These are phyloP conservation scores for Lucinisca nassula DNA, from an alignment of 2,888 invertebrate species.

Conservation along the genomic window DNA sequence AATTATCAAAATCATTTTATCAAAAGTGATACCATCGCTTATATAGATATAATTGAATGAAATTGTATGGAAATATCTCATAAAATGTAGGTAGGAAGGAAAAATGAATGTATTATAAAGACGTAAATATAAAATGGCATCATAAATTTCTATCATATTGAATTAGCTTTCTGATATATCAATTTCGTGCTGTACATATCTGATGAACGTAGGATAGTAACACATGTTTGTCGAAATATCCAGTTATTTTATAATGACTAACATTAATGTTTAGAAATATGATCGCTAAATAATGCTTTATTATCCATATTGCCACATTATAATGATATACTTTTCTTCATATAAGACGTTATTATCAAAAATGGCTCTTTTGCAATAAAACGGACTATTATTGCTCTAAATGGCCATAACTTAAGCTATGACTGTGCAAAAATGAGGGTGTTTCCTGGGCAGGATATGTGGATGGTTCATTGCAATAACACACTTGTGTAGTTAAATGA, in stretches of 20 bases:
- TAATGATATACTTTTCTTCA: not conserved
- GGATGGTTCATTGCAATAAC: too few species aligned
- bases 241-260: not conserved
- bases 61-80: not conserved
- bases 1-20: slow-evolving; percentile 2
- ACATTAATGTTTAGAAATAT: not conserved
- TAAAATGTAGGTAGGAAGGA: slow-evolving; percentile 2
- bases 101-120: slow-evolving; percentile 10
- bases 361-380: not conserved
- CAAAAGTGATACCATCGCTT: not conserved
- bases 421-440: not conserved
- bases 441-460: too few species aligned
- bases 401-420: too few species aligned
- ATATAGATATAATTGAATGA: slow-evolving; percentile 9
- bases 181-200: slow-evolving; percentile 9
- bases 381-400: too few species aligned
- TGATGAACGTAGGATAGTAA: not conserved
- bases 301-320: slow-evolving; percentile 3
- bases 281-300: not conserved
- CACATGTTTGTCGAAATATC: not conserved
- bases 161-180: not conserved
- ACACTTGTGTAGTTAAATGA: too few species aligned
- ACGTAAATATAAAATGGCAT: not conserved
- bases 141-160: slow-evolving; percentile 1
- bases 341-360: not conserved